phyloP scores from a whole-genome alignment of 2,888 invertebrate species.

The Lochmaea crataegi region DNA sequence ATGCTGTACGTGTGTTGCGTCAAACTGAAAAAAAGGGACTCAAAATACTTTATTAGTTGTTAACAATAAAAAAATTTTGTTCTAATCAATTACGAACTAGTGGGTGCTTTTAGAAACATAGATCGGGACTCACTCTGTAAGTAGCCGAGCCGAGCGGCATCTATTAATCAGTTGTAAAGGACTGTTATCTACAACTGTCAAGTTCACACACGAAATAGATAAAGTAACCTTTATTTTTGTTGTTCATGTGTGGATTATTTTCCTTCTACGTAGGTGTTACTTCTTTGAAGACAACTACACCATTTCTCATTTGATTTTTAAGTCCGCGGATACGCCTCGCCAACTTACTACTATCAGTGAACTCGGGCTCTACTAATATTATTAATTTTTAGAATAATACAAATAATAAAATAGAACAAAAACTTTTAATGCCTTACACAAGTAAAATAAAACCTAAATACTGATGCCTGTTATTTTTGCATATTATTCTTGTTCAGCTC shows the following conservation, averaged over 20 bases:
- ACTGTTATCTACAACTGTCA: conserved; percentile 34
- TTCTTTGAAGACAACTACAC: conserved; percentile 30
- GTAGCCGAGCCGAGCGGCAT: background rate
- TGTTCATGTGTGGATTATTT: conserved; percentile 31
- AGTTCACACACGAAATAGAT: conserved; percentile 34
- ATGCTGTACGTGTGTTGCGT: too few species aligned
- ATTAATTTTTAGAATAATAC: too few species aligned
- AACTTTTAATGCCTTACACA: too few species aligned
- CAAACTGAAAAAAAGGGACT: too few species aligned
- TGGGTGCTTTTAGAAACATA: background rate
- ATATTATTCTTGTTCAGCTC: too few species aligned
- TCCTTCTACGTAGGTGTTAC: conserved; percentile 34
- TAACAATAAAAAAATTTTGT: too few species aligned
- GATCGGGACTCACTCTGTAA: background rate
- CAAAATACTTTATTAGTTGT: too few species aligned
- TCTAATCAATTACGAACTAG: too few species aligned
- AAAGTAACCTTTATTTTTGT: too few species aligned
- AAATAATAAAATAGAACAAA: too few species aligned
- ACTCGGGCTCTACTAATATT: background rate
- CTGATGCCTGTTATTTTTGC: too few species aligned
- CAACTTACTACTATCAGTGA: conserved; percentile 2
- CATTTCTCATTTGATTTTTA: conserved; percentile 19
- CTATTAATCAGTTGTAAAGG: conserved; percentile 33
- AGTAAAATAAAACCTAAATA: too few species aligned
- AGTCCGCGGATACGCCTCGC: background rate